Conservation (phyloP, 2,888 invertebrate species). For the Melanchra persicariae region DNA sequence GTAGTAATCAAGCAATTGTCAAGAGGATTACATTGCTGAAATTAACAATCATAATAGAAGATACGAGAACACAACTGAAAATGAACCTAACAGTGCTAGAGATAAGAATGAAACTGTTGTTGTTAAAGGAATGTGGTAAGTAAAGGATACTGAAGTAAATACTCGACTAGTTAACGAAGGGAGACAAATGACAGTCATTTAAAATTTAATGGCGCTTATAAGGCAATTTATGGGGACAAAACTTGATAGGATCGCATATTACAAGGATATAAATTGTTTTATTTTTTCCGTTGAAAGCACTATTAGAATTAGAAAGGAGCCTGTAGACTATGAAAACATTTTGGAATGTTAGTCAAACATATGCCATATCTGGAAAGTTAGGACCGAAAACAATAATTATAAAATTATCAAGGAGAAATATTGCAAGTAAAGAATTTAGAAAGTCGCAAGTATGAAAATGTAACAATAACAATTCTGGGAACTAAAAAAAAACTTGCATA, state of each 20-base stretch:
- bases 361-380: not conserved
- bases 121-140: slow-evolving; percentile 56
- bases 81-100: slow-evolving; percentile 60
- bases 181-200: slow-evolving; percentile 80
- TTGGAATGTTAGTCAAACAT: not conserved
- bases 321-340: slow-evolving; percentile 12
- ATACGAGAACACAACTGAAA: slow-evolving; percentile 57
- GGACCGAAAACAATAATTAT: not conserved
- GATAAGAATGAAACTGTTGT: slow-evolving; percentile 69
- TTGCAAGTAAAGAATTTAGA: slow-evolving; percentile 20
- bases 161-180: slow-evolving; percentile 75
- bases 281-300: slow-evolving; percentile 36
- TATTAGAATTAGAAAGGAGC: slow-evolving; percentile 27
- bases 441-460: slow-evolving; percentile 11
- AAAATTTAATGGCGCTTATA: slow-evolving; percentile 78
- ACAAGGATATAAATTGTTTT: slow-evolving; percentile 47
- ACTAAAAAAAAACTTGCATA: slow-evolving; percentile 31
- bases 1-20: slow-evolving; percentile 89
- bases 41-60: slow-evolving; percentile 83
- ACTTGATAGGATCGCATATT: slow-evolving; percentile 49
- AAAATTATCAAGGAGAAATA: slow-evolving; percentile 13
- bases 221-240: slow-evolving; percentile 71
- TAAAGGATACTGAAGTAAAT: slow-evolving; percentile 77
- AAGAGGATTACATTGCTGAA: slow-evolving; percentile 85
- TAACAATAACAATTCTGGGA: slow-evolving; percentile 40